phyloP scores from a whole-genome alignment of 2,797 vertebrate species.

The Lophotriccus pileatus region DNA sequence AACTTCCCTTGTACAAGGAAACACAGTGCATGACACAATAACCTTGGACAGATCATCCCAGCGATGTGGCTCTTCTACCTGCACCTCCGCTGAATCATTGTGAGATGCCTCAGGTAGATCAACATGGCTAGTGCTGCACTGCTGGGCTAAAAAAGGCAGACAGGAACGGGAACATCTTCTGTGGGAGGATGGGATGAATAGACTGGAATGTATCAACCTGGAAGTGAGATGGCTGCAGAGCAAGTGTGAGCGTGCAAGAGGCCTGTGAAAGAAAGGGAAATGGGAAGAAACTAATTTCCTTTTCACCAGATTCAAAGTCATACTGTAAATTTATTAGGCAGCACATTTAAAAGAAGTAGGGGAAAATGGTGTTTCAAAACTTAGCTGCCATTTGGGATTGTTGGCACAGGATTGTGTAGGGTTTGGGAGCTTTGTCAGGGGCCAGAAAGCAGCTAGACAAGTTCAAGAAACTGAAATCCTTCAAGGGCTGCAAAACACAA shows the following conservation, averaged over 20 bases:
- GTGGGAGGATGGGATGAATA: background rate
- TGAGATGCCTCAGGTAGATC: background rate
- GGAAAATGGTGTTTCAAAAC: background rate
- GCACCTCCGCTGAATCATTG: accelerated
- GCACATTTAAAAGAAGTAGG: background rate
- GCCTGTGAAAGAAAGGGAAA: background rate
- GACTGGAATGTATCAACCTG: background rate
- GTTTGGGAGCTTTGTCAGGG: background rate
- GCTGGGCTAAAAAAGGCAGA: background rate
- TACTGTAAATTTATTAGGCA: background rate
- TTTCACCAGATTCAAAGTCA: background rate
- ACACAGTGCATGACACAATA: accelerated
- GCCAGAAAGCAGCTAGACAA: background rate
- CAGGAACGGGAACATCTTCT: background rate
- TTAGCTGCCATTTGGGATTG: background rate
- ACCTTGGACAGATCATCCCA: background rate
- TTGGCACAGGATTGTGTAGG: background rate
- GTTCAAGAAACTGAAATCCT: background rate
- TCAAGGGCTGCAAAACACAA: background rate
- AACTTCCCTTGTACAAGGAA: background rate
- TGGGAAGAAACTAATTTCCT: background rate
- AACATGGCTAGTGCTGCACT: background rate
- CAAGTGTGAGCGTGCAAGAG: accelerated
- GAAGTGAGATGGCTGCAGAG: background rate
- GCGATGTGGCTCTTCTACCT: background rate